Evolutionary conservation across 2,888 invertebrate genomes (phyloP).

Genomic region (Dorcus hopei): DNA sequence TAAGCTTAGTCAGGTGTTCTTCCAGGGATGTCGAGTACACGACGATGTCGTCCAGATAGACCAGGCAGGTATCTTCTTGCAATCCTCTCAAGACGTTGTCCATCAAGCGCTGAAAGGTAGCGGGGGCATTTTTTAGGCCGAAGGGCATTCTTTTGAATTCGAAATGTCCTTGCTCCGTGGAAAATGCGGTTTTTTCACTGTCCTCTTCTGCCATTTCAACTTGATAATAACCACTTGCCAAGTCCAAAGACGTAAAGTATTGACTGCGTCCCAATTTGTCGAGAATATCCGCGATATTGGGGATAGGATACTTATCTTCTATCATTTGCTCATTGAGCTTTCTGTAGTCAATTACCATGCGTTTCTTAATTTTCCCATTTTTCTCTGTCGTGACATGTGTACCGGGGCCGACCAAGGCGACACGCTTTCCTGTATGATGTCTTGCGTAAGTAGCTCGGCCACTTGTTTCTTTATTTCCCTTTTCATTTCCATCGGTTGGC

Average conservation of each 20-base stretch:
- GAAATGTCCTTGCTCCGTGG: constrained; percentile 23
- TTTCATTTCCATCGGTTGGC: constrained; percentile 7
- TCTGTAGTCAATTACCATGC: constrained; percentile 3
- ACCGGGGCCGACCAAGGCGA: not conserved
- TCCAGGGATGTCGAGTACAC: constrained; percentile 17
- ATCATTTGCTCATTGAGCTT: not conserved
- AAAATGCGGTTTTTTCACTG: too few relatives aligned
- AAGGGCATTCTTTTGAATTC: constrained; percentile 6
- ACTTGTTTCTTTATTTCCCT: constrained; percentile 6
- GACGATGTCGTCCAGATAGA: constrained; percentile 25
- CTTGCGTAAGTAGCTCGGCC: not conserved
- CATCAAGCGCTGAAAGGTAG: constrained; percentile 30
- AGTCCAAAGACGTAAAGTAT: constrained; percentile 33
- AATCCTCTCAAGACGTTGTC: constrained; percentile 25
- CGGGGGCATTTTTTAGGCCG: constrained; percentile 17
- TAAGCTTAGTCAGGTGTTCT: too few relatives aligned
- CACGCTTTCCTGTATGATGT: not conserved
- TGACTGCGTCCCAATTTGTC: constrained; percentile 23
- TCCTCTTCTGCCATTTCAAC: too few relatives aligned
- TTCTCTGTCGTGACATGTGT: not conserved
- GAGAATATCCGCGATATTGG: constrained; percentile 2
- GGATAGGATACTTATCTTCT: constrained; percentile 4
- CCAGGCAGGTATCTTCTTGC: constrained; percentile 22
- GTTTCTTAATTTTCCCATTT: not conserved
- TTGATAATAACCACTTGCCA: constrained; percentile 7